Evolutionary conservation across 64 coral and sea anemone species (phyloP), one percentile per base, ranked within the genome.

Genomic region (Exaiptasia diaphana): DNA sequence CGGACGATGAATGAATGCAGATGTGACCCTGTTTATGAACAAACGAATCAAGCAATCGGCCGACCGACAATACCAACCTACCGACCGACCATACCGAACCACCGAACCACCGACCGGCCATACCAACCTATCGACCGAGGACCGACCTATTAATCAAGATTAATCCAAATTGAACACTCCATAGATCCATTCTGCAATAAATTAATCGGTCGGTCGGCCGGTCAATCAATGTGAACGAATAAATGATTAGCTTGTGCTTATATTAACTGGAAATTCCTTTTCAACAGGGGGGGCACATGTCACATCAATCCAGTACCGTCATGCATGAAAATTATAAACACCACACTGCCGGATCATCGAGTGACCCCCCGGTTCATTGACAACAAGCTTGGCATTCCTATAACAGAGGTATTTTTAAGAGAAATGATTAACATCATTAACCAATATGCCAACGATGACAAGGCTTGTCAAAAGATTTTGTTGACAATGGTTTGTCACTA

Each of bases 401-500:
- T 54, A 25, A 99, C 95, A 0, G 89, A 99, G 38, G 1, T 10
- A 0, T 79, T 99, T 3, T 45, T 99, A 0, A 4, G 12, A 2
- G 9, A 5, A 22, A 67, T 84, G 1, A 26, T 61, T 34, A 5
- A 27, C 0, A 11, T 92, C 42, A 92, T 99, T 14, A 55, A 74
- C 22, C 0, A 15, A 3, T 44, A 69, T 49, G 85, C 46, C 21
- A 75, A 18, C 4, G 7, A 83, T 20, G 34, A 67, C 14, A 15
- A 59, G 4, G 50, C 77, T 35, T 99, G 95, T 45, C 53, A 22
- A 26, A 60, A 85, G 27, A 75, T 87, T 27, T n/a, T 99, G 3
- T 44, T 38, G 5, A 89, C 76, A 12, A 27, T 99, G 38, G 58
- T 99, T 31, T 99, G 95, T 21, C 95, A 99, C 5, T 99, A 99